Percentiles rank a stretch among this genome's conserved stretches.
phyloP scores from a whole-genome alignment of 1,140 invertebrate genomes.

The Eufriesea mexicana region DNA sequence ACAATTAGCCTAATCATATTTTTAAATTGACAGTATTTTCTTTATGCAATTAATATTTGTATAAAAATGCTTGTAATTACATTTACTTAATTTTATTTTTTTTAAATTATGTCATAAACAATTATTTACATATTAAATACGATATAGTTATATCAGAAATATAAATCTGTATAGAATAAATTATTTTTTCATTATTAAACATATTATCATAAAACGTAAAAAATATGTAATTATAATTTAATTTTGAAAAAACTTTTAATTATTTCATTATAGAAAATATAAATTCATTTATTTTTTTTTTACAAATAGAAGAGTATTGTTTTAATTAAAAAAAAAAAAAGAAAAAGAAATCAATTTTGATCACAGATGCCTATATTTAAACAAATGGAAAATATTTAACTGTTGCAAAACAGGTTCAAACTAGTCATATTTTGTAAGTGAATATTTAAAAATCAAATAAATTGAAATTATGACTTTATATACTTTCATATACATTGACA shows the following conservation, averaged over 20 bases:
- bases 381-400: not conserved
- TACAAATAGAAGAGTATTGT: not conserved
- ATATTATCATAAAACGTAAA: not conserved
- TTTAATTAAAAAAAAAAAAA: not conserved
- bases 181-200: not conserved
- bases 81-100: slow-evolving; percentile 10
- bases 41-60: not conserved
- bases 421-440: slow-evolving; percentile 56
- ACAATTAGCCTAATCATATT: not conserved
- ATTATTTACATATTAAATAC: not conserved
- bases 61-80: not conserved
- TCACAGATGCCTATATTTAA: not conserved
- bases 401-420: slow-evolving; percentile 15
- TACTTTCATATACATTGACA: slow-evolving; percentile 25
- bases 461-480: slow-evolving; percentile 10
- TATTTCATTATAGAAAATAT: not conserved
- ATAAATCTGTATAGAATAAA: not conserved
- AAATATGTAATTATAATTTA: slow-evolving; percentile 10
- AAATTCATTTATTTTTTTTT: not conserved
- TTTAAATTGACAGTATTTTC: not conserved
- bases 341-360: slow-evolving; percentile 7
- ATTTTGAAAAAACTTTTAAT: not conserved
- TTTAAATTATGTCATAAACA: slow-evolving; percentile 5
- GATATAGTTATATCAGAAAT: not conserved
- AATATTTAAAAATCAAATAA: slow-evolving; percentile 39